Evolutionary conservation across 2,888 invertebrate species (phyloP).

Genomic region (Ypsolopha scabrella): DNA sequence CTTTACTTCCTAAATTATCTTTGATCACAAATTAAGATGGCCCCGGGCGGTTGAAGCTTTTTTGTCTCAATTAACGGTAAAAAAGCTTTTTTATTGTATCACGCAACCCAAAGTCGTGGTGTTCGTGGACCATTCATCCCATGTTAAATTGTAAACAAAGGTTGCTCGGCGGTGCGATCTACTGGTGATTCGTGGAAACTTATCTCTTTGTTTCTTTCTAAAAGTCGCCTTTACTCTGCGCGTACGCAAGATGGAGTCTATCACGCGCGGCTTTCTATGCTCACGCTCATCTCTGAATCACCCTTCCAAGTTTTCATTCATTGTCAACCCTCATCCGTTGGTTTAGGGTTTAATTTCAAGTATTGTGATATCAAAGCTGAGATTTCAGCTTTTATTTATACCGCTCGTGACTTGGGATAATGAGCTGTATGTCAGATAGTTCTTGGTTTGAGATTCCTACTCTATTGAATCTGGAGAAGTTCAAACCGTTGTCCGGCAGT

Average conservation of each 20-base stretch:
- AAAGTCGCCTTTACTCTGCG: background rate
- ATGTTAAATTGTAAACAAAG: background rate
- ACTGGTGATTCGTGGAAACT: background rate
- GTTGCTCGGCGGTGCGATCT: background rate
- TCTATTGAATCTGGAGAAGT: constrained; percentile 1
- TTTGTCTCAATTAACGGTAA: constrained; percentile 21
- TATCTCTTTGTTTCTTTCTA: background rate
- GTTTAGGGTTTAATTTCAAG: constrained; percentile 20
- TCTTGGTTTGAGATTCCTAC: constrained; percentile 35
- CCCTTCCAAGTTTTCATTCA: constrained; percentile 9
- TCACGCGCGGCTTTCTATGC: constrained; percentile 29
- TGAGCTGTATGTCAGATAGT: constrained; percentile 35
- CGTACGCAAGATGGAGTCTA: constrained; percentile 8
- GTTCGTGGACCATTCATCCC: background rate
- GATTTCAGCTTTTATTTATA: constrained; percentile 54
- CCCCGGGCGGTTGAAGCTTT: constrained; percentile 8
- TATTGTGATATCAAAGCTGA: constrained; percentile 16
- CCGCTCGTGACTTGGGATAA: constrained; percentile 50
- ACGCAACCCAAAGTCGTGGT: background rate
- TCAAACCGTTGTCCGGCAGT: no score
- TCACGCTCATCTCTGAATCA: constrained; percentile 43
- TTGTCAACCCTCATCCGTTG: constrained; percentile 17
- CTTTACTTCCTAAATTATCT: background rate
- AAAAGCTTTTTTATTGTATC: background rate
- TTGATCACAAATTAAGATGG: background rate